Base-by-base conservation (phyloP, 1,140 invertebrate genomes). In the Dinothrombium tinctorium region DNA sequence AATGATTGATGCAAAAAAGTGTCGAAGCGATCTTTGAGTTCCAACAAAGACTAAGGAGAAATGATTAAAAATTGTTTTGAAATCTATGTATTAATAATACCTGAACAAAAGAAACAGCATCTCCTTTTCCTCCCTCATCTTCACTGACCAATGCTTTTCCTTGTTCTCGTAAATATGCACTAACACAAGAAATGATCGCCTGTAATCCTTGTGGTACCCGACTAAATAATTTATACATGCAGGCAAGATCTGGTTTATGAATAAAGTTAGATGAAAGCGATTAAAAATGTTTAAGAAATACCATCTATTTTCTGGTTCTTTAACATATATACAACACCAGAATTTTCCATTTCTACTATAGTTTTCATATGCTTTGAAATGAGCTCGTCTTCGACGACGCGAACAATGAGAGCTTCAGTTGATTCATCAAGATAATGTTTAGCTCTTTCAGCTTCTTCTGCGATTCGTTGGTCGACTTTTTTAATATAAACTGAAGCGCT, bases 321-420 rank as follows among this genome's bases (percentile, higher is more conserved):
- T 47, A 99, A 65, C 92, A 98, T 98, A 57, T 94, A 82, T 31
- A 95, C 84, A 38, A 99, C 89, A 43, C 92, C 92, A 45, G 83
- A 90, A 59, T 98, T 96, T 63, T 95, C 89, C 90, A 99, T 98
- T 72, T 94, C 84, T 15, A 95, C 84, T 54, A 99, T 92, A 12
- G 89, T 94, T 56, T 89, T 86, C 87, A 99, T 96, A 61, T 99
- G 89, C 55, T 84, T 81, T 55, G 86, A 87, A 52, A 98, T 96
- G 39, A 99, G 66, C 59, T 96, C 89, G 56, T 92, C 77, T 63
- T 98, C 89, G 22, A 99, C 76, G 37, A 98, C 90, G 59, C 82
- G 73, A 8, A 98, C 86, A 53, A 99, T 89, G 41, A 79, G 69
- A 36, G 74, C 70, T 61, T 98, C 90, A 5, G 92, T 99, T 26